Evolutionary conservation across 2,113 vertebrate species (phyloP), one percentile per base, ranked within the genome.

Genomic region (Nettapus auritus): DNA sequence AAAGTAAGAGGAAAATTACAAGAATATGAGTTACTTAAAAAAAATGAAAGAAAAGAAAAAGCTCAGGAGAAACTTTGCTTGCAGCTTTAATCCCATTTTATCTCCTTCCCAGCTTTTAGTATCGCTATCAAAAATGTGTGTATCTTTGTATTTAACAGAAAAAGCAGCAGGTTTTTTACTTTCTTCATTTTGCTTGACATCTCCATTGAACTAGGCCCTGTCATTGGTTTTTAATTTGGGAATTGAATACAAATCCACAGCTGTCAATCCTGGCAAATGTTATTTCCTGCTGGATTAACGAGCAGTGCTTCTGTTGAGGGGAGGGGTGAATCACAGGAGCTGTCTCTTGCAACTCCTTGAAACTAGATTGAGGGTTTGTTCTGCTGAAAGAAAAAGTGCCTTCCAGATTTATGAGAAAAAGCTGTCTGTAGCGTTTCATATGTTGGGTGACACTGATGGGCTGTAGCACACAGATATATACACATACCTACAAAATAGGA

Each of bases 251-350:
- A 97, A 96, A 97, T 97, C 92, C 97, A 94, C 97, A 98, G 97
- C 97, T 98, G 97, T 97, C 97, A 97, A 97, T 97, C 97, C 95
- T 97, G 97, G 96, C 97, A 98, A 97, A 97, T 97, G 97, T 91
- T 97, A 89, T 97, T 98, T 98, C 97, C 97, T 97, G 97, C 89
- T 96, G 97, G 95, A 97, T 97, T 97, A 97, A 90, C 82, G 82
- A 86, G 93, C 90, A 94, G 63, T 92, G 81, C 93, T 97, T 95
- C 95, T 96, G 95, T 90, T 92, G 89, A 92, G 64, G 90, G 85
- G 90, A 85, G 94, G 95, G 76, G 53, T 67, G 86, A 85, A 95
- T 94, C 81, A 79, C 71, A 94, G 95, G 94, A 93, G 87, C 88
- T 93, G 93, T 83, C 88, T 96, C 94, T 95, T 90, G 73, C 82